Conservation (phyloP, 2,797 vertebrate species). For the Brotula barbata region DNA sequence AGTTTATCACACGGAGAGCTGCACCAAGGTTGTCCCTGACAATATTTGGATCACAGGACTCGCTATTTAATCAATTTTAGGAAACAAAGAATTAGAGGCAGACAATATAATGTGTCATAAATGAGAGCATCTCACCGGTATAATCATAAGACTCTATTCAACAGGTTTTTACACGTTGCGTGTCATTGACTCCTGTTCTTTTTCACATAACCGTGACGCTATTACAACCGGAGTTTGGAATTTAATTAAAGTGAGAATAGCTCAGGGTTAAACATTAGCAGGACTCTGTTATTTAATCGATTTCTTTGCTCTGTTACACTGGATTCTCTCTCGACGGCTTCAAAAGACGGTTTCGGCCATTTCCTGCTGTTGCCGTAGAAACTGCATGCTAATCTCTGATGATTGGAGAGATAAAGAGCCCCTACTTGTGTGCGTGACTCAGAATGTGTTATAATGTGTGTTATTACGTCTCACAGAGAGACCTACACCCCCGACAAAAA, state of each 20-base stretch:
- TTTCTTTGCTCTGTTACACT: slow-evolving; percentile 28
- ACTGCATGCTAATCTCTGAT: slow-evolving; percentile 38
- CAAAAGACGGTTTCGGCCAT: slow-evolving; percentile 22
- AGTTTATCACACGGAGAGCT: no score
- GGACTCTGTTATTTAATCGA: slow-evolving; percentile 22
- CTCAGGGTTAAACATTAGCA: background rate
- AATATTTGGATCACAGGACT: no score
- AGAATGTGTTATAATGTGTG: slow-evolving; percentile 35
- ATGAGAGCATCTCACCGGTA: background rate
- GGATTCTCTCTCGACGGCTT: slow-evolving; percentile 14
- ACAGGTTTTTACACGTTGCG: background rate
- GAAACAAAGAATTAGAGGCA: no score
- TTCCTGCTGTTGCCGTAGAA: slow-evolving; percentile 55
- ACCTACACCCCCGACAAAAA: slow-evolving; percentile 40
- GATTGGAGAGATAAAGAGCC: slow-evolving; percentile 14
- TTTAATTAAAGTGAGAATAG: slow-evolving; percentile 9
- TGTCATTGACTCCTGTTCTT: background rate
- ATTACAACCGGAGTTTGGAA: no score
- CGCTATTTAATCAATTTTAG: no score
- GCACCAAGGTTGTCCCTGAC: no score
- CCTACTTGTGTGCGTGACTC: slow-evolving; percentile 15
- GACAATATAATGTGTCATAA: background rate
- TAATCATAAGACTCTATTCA: background rate
- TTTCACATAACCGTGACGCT: background rate
- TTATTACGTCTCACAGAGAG: slow-evolving; percentile 22